Evolutionary conservation across 2,888 invertebrate genomes (phyloP).

Genomic region (Quadriops clusia): DNA sequence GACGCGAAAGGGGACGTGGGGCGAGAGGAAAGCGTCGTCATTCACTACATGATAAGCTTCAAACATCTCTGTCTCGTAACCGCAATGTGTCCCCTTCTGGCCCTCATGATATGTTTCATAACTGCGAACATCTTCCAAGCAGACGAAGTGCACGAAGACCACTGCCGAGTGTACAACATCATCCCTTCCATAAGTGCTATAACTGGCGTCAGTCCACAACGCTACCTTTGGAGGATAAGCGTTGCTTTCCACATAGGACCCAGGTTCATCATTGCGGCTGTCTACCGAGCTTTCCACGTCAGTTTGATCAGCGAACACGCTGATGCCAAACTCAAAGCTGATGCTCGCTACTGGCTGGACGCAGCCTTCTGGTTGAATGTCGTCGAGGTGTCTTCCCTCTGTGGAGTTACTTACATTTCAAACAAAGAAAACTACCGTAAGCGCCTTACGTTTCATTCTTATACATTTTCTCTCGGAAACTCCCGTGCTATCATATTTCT

Average conservation of each 20-base stretch:
- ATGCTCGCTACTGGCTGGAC: slow-evolving; percentile 51
- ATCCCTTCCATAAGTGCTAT: slow-evolving; percentile 93
- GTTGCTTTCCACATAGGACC: slow-evolving; percentile 88
- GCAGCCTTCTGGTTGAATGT: slow-evolving; percentile 74
- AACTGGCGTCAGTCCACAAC: slow-evolving; percentile 85
- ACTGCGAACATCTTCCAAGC: slow-evolving; percentile 83
- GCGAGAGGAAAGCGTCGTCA: slow-evolving; percentile 35
- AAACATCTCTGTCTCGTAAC: slow-evolving; percentile 72
- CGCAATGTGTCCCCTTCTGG: slow-evolving; percentile 72
- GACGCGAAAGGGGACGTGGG: no score
- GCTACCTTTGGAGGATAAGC: slow-evolving; percentile 85
- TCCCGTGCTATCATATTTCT: no score
- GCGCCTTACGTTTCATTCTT: no score
- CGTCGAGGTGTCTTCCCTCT: slow-evolving; percentile 73
- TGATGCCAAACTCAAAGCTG: slow-evolving; percentile 40
- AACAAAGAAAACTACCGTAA: slow-evolving; percentile 93
- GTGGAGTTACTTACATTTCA: slow-evolving; percentile 86
- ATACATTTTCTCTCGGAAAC: no score
- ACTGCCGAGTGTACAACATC: slow-evolving; percentile 88
- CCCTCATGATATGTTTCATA: slow-evolving; percentile 77
- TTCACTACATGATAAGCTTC: slow-evolving; percentile 63
- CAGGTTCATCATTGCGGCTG: slow-evolving; percentile 74
- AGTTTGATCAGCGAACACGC: slow-evolving; percentile 49
- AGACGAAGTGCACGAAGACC: slow-evolving; percentile 90
- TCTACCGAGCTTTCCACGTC: slow-evolving; percentile 74